Conservation (phyloP, 2,888 invertebrate genomes). For the Rambutsinella grinnellia region DNA sequence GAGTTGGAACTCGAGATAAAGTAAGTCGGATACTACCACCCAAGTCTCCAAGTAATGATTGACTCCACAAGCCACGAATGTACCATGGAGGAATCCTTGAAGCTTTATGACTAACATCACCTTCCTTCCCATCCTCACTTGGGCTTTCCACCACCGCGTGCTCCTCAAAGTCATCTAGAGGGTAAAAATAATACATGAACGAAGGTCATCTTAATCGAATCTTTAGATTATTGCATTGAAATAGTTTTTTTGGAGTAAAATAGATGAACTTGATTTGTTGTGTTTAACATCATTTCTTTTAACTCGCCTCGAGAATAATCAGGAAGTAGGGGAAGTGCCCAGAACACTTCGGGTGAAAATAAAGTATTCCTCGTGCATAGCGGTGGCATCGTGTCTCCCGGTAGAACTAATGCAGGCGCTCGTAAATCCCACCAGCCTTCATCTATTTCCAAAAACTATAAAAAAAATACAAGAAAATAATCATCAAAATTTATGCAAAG, state of each 20-base stretch:
- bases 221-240: neutral
- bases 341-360: slow-evolving; percentile 67
- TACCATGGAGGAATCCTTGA: slow-evolving; percentile 66
- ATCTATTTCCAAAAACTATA: slow-evolving; percentile 67
- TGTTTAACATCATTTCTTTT: neutral
- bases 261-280: no score
- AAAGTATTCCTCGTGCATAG: slow-evolving; percentile 67
- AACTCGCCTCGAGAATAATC: slow-evolving; percentile 63
- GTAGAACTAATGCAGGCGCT: slow-evolving; percentile 67
- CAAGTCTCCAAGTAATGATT: slow-evolving; percentile 67
- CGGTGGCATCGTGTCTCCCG: slow-evolving; percentile 67
- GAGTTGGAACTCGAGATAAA: slow-evolving; percentile 63
- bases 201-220: slow-evolving; percentile 26
- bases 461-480: slow-evolving; percentile 35
- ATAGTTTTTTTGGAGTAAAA: neutral
- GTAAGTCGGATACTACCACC: slow-evolving; percentile 67
- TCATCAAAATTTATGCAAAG: no score
- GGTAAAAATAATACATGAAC: slow-evolving; percentile 13
- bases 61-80: slow-evolving; percentile 67
- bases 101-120: slow-evolving; percentile 57
- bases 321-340: slow-evolving; percentile 67
- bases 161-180: slow-evolving; percentile 45
- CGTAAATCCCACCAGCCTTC: slow-evolving; percentile 66
- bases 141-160: slow-evolving; percentile 45
- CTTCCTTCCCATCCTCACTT: slow-evolving; percentile 34